A percentile compares a stretch with the other conserved stretches of the same genome.
Conservation (phyloP, 2,797 vertebrate species). For the Acipenser oxyrinchus region DNA sequence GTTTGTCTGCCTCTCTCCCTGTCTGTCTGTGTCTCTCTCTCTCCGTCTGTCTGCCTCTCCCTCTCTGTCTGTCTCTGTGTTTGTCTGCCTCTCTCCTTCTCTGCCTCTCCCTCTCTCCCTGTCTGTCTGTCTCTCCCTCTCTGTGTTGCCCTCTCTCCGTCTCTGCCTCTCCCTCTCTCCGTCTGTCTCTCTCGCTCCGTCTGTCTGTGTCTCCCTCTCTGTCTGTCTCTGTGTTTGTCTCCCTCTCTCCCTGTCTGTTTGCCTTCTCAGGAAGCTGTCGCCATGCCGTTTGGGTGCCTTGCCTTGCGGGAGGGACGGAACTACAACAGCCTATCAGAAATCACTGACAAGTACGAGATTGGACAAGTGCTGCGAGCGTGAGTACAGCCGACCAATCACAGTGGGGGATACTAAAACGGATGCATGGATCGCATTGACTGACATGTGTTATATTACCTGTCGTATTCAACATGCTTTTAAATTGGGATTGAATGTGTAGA, state of each 20-base stretch:
- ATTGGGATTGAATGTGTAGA: too few species aligned
- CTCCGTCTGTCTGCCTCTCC: background rate
- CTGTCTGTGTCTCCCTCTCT: too few species aligned
- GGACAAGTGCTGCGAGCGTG: constrained; percentile 75
- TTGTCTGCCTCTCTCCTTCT: background rate
- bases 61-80: background rate
- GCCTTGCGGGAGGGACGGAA: constrained; percentile 72
- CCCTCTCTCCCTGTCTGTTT: too few species aligned
- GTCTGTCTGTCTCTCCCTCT: background rate
- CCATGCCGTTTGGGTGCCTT: constrained; percentile 83
- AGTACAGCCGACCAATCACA: constrained; percentile 39
- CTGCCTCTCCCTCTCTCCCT: constrained; percentile 23
- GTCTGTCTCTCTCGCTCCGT: too few species aligned
- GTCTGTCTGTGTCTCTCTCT: too few species aligned
- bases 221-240: too few species aligned
- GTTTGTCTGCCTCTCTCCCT: too few species aligned
- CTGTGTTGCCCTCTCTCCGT: too few species aligned
- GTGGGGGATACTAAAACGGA: background rate
- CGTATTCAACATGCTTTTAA: too few species aligned
- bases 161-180: too few species aligned
- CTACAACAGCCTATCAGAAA: constrained; percentile 67
- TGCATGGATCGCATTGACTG: too few species aligned
- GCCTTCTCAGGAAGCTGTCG: constrained; percentile 55
- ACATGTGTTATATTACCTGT: too few species aligned
- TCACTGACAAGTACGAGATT: constrained; percentile 79